These are phyloP conservation scores for Orchestia grillus DNA, from an alignment of 1,140 invertebrate species.

Conservation along the genomic window DNA sequence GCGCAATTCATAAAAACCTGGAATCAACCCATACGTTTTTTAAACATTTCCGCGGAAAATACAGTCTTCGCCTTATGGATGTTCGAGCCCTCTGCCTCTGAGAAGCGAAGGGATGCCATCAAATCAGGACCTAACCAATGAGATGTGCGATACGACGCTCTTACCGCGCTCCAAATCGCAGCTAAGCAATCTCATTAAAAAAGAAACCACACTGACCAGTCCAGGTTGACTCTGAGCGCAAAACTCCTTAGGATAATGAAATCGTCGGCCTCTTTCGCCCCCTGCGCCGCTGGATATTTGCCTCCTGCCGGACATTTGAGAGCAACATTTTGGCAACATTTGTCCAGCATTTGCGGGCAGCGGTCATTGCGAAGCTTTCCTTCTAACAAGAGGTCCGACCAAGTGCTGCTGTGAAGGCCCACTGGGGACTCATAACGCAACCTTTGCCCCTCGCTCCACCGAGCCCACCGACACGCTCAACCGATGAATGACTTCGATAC, in stretches of 20 bases:
- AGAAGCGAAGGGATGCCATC: background rate
- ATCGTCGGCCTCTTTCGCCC: background rate
- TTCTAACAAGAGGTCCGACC: background rate
- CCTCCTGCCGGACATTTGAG: conserved; percentile 38
- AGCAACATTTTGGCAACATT: conserved; percentile 40
- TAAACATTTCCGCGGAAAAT: background rate
- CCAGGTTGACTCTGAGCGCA: background rate
- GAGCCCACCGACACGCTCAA: background rate
- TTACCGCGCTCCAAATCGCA: background rate
- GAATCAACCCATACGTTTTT: too few relatives aligned
- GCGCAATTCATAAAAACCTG: too few relatives aligned
- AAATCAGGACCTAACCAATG: conserved; percentile 3
- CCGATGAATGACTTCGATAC: conserved; percentile 43
- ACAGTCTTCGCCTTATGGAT: background rate
- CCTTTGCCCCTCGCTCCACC: background rate
- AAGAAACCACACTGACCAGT: background rate
- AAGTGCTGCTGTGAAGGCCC: background rate
- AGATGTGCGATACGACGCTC: background rate
- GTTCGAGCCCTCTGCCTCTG: background rate
- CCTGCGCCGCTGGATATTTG: background rate
- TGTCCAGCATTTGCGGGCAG: conserved; percentile 24
- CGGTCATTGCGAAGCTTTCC: conserved; percentile 29
- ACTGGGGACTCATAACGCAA: conserved; percentile 17
- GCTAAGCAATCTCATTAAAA: conserved; percentile 40
- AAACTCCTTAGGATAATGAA: conserved; percentile 44